A percentile compares a stretch with the other conserved stretches of the same genome.
These are phyloP conservation scores for Drosophila atroscutellata DNA, from an alignment of 2,888 invertebrate genomes.

Conservation along the genomic window DNA sequence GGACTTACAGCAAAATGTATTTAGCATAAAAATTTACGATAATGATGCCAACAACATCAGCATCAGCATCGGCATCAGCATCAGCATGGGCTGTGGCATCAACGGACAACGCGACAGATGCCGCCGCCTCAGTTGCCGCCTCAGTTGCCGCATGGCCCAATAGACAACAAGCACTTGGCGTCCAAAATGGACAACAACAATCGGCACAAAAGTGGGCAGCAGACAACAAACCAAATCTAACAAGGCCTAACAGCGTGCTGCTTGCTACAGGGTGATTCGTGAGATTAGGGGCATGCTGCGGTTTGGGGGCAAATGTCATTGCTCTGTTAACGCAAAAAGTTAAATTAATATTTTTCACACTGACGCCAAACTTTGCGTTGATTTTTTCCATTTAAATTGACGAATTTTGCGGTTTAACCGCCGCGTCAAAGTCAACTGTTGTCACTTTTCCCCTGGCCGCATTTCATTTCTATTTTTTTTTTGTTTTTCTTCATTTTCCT, in stretches of 20 bases:
- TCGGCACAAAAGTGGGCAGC: constrained; percentile 21
- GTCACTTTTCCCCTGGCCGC: constrained; percentile 36
- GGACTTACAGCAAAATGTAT: constrained; percentile 78
- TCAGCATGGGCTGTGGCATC: constrained; percentile 41
- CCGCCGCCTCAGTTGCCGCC: constrained; percentile 47
- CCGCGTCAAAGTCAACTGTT: constrained; percentile 72
- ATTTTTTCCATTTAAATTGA: constrained; percentile 63
- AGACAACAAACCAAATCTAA: constrained; percentile 23
- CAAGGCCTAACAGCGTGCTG: constrained; percentile 12
- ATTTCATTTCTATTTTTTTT: not conserved
- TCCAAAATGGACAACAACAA: constrained; percentile 36
- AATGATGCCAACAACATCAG: constrained; percentile 68
- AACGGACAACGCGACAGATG: constrained; percentile 23
- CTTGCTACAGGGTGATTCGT: not conserved
- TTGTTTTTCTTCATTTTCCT: constrained; percentile 10
- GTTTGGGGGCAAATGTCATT: constrained; percentile 57
- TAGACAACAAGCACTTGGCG: constrained; percentile 57
- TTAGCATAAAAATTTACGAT: constrained; percentile 84
- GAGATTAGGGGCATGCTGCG: constrained; percentile 11
- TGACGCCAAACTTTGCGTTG: constrained; percentile 45
- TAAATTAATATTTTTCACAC: constrained; percentile 78
- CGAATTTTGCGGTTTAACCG: constrained; percentile 73
- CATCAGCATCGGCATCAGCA: constrained; percentile 36
- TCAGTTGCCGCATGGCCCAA: constrained; percentile 54
- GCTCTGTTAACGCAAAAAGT: constrained; percentile 73